phyloP scores from a whole-genome alignment of 2,113 vertebrate genomes.

The Meles meles region DNA sequence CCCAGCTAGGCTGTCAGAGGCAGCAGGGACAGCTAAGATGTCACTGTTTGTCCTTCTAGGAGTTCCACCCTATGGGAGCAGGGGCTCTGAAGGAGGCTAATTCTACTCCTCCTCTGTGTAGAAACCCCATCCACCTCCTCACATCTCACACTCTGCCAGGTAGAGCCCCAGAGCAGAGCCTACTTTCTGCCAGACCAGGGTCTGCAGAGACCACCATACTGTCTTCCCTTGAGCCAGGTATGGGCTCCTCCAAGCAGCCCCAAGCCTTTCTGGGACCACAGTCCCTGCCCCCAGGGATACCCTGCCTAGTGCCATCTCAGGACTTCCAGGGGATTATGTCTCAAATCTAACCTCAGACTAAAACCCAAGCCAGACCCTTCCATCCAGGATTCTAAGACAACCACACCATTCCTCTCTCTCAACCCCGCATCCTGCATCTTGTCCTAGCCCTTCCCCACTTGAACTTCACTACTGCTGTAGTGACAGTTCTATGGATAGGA shows the following conservation, averaged over 20 bases:
- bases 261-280: background rate
- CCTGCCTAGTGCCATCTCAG: background rate
- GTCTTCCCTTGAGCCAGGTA: background rate
- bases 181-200: background rate
- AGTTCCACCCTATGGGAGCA: background rate
- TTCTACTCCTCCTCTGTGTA: background rate
- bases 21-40: background rate
- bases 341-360: background rate
- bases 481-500: constrained; percentile 17
- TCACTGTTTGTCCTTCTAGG: background rate
- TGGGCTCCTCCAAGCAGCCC: background rate
- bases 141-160: background rate
- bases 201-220: background rate
- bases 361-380: background rate
- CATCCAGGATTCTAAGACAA: background rate
- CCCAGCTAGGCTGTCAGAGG: background rate
- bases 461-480: background rate
- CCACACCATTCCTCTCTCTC: background rate
- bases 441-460: background rate
- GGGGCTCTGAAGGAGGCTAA: background rate
- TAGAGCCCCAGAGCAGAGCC: too few relatives aligned
- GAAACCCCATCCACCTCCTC: background rate
- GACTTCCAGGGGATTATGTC: background rate
- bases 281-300: background rate
- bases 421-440: background rate